Conservation (phyloP, 2,888 invertebrate species). For the Cinara cedri region DNA sequence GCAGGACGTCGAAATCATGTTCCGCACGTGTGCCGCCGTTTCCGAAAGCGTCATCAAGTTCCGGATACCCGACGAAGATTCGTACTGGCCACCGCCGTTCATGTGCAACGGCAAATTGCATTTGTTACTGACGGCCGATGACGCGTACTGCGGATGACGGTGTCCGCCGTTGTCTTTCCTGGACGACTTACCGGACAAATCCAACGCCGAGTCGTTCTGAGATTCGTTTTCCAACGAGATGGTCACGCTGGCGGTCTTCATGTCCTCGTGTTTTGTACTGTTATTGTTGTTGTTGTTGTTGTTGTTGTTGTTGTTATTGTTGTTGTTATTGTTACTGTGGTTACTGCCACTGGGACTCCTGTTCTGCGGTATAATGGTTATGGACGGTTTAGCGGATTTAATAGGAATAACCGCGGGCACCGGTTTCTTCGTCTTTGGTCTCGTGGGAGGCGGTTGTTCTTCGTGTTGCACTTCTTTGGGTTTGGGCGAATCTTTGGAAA, state of each 20-base stretch:
- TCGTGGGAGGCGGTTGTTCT: not conserved
- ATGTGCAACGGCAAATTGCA: constrained; percentile 42
- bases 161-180: constrained; percentile 59
- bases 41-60: constrained; percentile 68
- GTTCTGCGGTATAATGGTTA: constrained; percentile 35
- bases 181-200: constrained; percentile 65
- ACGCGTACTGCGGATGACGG: constrained; percentile 16
- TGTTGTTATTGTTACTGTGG: not conserved
- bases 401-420: constrained; percentile 52
- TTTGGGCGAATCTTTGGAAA: constrained; percentile 46
- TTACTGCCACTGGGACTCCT: not conserved
- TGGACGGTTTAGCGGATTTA: constrained; percentile 39
- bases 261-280: constrained; percentile 18
- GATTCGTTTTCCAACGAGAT: constrained; percentile 51
- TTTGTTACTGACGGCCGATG: constrained; percentile 51
- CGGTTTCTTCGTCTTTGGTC: constrained; percentile 51
- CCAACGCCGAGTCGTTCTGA: constrained; percentile 64
- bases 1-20: constrained; percentile 60
- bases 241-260: constrained; percentile 51
- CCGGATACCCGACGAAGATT: constrained; percentile 62
- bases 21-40: constrained; percentile 62
- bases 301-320: not conserved
- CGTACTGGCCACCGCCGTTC: constrained; percentile 17
- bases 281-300: not conserved
- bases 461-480: constrained; percentile 56